These are phyloP conservation scores for Pangasius macronema DNA, from an alignment of 2,797 vertebrate species.

Conservation along the genomic window DNA sequence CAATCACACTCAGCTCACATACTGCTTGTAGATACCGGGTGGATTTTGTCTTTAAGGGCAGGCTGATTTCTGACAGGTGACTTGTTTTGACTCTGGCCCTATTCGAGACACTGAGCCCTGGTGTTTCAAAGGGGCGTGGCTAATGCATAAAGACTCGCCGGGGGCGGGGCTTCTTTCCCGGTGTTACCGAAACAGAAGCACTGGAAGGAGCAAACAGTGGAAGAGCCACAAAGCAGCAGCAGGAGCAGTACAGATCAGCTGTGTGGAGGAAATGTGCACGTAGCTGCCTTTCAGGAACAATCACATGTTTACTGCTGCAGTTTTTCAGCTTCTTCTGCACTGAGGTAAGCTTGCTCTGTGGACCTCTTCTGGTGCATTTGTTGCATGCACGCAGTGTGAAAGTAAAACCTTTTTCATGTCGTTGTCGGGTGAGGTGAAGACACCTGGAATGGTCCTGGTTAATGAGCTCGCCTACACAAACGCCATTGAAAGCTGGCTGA, in stretches of 20 bases:
- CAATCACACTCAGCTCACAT: background rate
- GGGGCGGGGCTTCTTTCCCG: slow-evolving; percentile 6
- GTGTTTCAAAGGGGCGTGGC: background rate
- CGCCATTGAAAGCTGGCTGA: slow-evolving; percentile 34
- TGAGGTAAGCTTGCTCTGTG: slow-evolving; percentile 35
- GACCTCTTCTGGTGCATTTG: background rate
- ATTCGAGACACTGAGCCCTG: too few species aligned
- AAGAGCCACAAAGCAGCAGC: background rate
- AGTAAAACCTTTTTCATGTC: background rate
- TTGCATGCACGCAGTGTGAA: background rate
- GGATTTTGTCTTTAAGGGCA: background rate
- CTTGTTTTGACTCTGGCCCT: background rate
- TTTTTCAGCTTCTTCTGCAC: slow-evolving; percentile 3
- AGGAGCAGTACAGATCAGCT: background rate
- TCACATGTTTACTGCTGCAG: background rate
- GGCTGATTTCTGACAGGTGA: background rate
- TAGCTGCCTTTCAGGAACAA: background rate
- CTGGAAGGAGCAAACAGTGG: background rate
- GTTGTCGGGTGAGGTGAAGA: background rate
- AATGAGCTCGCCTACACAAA: background rate
- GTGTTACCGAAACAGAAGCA: slow-evolving; percentile 9
- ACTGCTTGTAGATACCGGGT: background rate
- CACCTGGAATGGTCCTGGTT: background rate
- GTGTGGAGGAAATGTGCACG: background rate
- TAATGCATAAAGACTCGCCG: background rate